A percentile compares a stretch with the other conserved stretches of the same genome.
Conservation (phyloP, 2,797 vertebrate genomes). For the Ctenochaetus hawaiiensis region DNA sequence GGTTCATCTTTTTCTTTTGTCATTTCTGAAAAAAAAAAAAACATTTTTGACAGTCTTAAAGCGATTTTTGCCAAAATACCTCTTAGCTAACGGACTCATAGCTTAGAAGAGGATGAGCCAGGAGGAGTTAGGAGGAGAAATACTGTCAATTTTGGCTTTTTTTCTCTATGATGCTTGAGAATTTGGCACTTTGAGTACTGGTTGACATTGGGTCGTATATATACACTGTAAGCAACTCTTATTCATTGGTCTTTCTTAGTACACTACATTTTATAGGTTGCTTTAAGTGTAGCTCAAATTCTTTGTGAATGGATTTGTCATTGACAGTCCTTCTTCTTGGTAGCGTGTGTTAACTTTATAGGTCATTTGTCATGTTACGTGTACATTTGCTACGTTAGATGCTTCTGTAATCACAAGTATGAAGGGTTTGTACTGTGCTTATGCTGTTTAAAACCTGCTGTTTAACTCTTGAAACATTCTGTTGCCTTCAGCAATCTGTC, state of each 20-base stretch:
- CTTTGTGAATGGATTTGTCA: slow-evolving; percentile 6
- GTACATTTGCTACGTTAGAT: not conserved
- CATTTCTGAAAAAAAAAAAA: slow-evolving; percentile 31
- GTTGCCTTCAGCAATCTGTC: slow-evolving; percentile 22
- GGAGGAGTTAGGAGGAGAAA: slow-evolving; percentile 11
- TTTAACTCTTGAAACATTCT: not conserved
- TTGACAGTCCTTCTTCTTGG: not conserved
- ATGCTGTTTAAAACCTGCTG: not conserved
- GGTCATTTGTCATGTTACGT: slow-evolving; percentile 13
- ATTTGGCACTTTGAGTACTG: not conserved
- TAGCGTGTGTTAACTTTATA: not conserved
- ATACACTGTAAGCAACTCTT: not conserved
- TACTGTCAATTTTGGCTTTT: not conserved
- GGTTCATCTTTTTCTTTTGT: slow-evolving; percentile 16
- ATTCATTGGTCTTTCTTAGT: not conserved
- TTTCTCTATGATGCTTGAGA: not conserved
- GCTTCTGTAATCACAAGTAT: slow-evolving; percentile 4
- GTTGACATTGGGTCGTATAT: not conserved
- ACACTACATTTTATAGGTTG: slow-evolving; percentile 6
- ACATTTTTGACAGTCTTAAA: slow-evolving; percentile 13
- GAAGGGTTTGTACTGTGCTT: not conserved
- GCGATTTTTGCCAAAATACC: slow-evolving; percentile 50
- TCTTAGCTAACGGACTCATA: slow-evolving; percentile 35
- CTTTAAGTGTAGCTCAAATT: slow-evolving; percentile 11
- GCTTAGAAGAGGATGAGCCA: slow-evolving; percentile 33